These are phyloP conservation scores for Eonycteris spelaea DNA, from an alignment of 2,113 vertebrate species.

Conservation along the genomic window DNA sequence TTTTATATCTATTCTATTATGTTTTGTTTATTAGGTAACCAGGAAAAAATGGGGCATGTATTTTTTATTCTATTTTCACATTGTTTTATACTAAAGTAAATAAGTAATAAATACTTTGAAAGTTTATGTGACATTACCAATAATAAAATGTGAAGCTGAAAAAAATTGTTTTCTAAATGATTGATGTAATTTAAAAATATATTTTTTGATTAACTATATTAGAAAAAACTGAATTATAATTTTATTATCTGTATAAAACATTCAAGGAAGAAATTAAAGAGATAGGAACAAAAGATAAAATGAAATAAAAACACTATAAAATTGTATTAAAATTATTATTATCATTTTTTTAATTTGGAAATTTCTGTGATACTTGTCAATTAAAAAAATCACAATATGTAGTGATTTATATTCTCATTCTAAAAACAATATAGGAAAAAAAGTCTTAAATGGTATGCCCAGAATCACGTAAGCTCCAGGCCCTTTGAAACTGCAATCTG, in stretches of 20 bases:
- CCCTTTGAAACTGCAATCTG: neutral
- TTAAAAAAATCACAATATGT: neutral
- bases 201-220: neutral
- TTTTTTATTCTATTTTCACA: neutral
- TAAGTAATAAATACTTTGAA: neutral
- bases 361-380: neutral
- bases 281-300: neutral
- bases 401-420: neutral
- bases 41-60: neutral
- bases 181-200: neutral
- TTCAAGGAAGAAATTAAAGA: neutral
- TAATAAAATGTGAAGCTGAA: neutral
- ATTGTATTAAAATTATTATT: neutral
- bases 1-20: neutral
- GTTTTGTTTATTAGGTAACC: neutral
- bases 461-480: neutral
- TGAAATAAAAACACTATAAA: neutral
- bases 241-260: neutral
- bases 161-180: neutral
- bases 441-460: neutral
- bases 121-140: neutral
- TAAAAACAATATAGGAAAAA: neutral
- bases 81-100: neutral
- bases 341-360: neutral
- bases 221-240: neutral